Conservation (phyloP, 2,113 vertebrate species). For the Stigmatopora nigra region DNA sequence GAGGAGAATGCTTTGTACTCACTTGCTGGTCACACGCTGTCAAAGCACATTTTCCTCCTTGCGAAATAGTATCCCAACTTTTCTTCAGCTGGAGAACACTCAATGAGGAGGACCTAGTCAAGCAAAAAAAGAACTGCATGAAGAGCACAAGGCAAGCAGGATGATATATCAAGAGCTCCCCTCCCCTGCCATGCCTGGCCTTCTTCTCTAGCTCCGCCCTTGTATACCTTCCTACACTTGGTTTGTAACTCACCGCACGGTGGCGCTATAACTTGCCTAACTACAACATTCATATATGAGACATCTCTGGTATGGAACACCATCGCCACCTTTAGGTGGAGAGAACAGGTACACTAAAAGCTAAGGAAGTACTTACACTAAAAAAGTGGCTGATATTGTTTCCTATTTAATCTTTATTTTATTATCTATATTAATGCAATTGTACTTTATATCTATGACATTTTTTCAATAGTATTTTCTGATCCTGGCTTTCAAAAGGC, state of each 20-base stretch:
- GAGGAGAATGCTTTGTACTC: neutral
- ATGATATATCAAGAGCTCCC: neutral
- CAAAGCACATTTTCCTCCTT: conserved; percentile 4
- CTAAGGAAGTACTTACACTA: too few species aligned
- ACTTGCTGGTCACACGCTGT: conserved; percentile 41
- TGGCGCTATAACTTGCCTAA: conserved; percentile 20
- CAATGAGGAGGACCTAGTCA: conserved; percentile 11
- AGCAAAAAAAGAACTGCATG: neutral
- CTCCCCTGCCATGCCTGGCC: neutral
- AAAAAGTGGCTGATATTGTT: too few species aligned
- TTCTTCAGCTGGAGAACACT: conserved; percentile 19
- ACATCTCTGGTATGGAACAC: conserved; percentile 13
- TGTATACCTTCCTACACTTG: neutral
- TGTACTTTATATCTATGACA: too few species aligned
- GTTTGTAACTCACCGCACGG: neutral
- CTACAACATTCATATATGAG: conserved; percentile 19
- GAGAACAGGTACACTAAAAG: neutral
- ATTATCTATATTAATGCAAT: too few species aligned
- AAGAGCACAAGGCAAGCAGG: neutral
- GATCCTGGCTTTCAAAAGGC: too few species aligned
- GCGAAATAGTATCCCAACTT: conserved; percentile 2
- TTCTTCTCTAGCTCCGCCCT: neutral
- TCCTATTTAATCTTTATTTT: too few species aligned
- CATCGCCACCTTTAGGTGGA: conserved; percentile 15
- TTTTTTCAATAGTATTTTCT: too few species aligned